phyloP scores from a whole-genome alignment of 2,888 invertebrate species.

The Nyleta sp. region DNA sequence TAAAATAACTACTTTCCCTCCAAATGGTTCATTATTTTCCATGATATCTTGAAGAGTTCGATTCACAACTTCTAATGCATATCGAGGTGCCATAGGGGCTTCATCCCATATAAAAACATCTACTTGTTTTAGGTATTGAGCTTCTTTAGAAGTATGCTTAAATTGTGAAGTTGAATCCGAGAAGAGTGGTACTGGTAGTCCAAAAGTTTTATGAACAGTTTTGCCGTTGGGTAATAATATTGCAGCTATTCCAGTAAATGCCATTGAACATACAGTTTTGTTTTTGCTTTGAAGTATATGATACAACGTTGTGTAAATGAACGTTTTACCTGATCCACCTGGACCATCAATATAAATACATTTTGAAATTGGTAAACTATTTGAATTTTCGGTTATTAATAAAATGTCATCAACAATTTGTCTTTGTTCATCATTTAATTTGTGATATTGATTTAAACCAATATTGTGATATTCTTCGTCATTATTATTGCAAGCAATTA shows the following conservation, averaged over 20 bases:
- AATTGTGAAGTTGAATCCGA: constrained; percentile 58
- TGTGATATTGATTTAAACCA: background rate
- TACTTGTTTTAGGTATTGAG: constrained; percentile 48
- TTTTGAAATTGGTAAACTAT: background rate
- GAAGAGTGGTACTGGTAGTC: constrained; percentile 15
- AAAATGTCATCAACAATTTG: background rate
- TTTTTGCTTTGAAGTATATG: constrained; percentile 34
- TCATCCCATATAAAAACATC: constrained; percentile 34
- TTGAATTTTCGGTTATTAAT: background rate
- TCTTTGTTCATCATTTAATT: constrained; percentile 2
- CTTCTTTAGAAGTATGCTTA: constrained; percentile 61
- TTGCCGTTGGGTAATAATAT: constrained; percentile 74
- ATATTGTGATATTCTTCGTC: background rate
- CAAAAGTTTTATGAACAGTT: constrained; percentile 37
- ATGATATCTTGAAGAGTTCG: constrained; percentile 67
- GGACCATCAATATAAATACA: constrained; percentile 16
- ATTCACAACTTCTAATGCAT: constrained; percentile 42
- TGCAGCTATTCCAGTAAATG: constrained; percentile 67
- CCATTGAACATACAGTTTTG: constrained; percentile 67
- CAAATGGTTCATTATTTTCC: constrained; percentile 65
- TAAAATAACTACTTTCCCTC: constrained; percentile 40
- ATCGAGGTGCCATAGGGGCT: constrained; percentile 18
- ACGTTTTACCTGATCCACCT: constrained; percentile 16
- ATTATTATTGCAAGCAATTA: background rate
- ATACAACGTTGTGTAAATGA: constrained; percentile 14